Base-by-base conservation (phyloP, 2,797 vertebrate species). In the Malacoctenus gilli region DNA sequence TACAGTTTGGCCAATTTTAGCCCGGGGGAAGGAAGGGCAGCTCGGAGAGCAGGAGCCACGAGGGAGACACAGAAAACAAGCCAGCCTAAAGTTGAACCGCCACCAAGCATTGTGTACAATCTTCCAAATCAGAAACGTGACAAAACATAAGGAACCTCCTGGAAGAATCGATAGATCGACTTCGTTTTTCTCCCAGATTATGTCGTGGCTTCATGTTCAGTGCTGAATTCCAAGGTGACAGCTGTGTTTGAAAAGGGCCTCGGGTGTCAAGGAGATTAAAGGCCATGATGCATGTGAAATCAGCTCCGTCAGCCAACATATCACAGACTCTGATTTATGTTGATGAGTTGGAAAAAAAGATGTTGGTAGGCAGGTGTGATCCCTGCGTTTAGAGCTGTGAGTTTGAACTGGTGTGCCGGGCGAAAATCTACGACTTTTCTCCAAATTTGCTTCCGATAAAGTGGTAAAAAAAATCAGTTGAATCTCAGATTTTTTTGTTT, bases 1-100 rank as follows among this genome's bases (percentile, higher is more conserved):
- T 13, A 58, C 59, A 64, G 66, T 63, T 11, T 23, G 59, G 75
- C 73, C 87, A 84, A 79, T 86, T 92, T 87, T 89, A 91, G 88
- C 78, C 2, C 16, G 72, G 60, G 74, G 91, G 87, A 89, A 92
- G 90, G 88, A 91, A 91, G 86, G 84, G 83, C 79, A 62, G 75
- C 67, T 72, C 79, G 71, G 76, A 84, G 85, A 84, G 83, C 39
- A 51, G 73, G 54, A 80, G 77, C 77, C 54, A 39, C 1, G 59
- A 60, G 77, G 75, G 77, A 77, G 72, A n/a, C n/a, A n/a, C 9
- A 60, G 72, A 58, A 59, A 82, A 85, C 77, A 82, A 85, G 86
- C 11, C 1, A 59, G 58, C 60, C 60, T 35, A 3, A 42, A 59
- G 52, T 57, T 47, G 41, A 70, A 72, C 39, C 59, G 38, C 57